Evolutionary conservation across 2,888 invertebrate genomes (phyloP).

Genomic region (Phragmatobia fuliginosa): DNA sequence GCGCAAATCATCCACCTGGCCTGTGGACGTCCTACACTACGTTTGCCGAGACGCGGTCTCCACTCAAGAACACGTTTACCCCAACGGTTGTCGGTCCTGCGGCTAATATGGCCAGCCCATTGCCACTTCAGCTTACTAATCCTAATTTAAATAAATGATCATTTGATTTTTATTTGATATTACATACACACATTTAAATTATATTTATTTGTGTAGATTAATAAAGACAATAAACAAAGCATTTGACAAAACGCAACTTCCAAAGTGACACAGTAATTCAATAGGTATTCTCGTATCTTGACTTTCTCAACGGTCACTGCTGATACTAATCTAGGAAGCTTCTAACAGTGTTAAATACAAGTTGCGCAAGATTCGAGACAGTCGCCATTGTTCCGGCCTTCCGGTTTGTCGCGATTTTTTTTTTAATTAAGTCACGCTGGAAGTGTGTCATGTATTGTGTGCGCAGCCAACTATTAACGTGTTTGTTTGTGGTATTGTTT

Average conservation of each 20-base stretch:
- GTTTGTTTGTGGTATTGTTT: constrained; percentile 8
- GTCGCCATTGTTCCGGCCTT: constrained; percentile 63
- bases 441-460: constrained; percentile 21
- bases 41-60: no score
- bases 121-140: no score
- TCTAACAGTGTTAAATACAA: constrained; percentile 21
- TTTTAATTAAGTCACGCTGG: constrained; percentile 45
- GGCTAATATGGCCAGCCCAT: no score
- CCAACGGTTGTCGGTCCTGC: no score
- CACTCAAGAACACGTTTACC: no score
- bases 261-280: constrained; percentile 16
- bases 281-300: constrained; percentile 38
- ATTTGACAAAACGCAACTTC: constrained; percentile 14
- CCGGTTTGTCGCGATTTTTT: constrained; percentile 44
- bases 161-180: no score
- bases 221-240: constrained; percentile 2
- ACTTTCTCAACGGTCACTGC: constrained; percentile 51
- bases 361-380: constrained; percentile 21
- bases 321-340: constrained; percentile 59
- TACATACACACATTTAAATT: no score
- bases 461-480: constrained; percentile 1
- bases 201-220: no score
- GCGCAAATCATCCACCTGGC: no score
- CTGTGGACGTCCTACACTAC: no score
- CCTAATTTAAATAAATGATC: no score